A percentile compares a stretch with the other conserved stretches of the same genome.
Conservation (phyloP, 2,888 invertebrate genomes). For the Rhorus exstirpatorius region DNA sequence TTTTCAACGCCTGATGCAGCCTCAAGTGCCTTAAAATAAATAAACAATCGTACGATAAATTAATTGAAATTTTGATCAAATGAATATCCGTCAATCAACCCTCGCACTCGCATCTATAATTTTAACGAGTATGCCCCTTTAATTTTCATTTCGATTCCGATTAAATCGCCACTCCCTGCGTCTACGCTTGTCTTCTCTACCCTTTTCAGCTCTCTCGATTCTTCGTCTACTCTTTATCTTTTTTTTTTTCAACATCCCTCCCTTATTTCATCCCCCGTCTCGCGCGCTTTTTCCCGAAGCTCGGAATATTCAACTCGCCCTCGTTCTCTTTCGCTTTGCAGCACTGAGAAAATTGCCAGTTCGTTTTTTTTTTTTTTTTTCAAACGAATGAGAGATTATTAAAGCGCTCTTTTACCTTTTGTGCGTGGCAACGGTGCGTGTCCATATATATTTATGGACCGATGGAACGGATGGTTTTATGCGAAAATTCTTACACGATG, state of each 20-base stretch:
- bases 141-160: constrained; percentile 57
- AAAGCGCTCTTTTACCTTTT: constrained; percentile 5
- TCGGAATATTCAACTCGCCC: constrained; percentile 48
- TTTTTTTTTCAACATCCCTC: constrained; percentile 10
- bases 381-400: constrained; percentile 62
- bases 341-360: constrained; percentile 62
- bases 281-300: constrained; percentile 22
- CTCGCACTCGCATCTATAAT: constrained; percentile 33
- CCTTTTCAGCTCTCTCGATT: constrained; percentile 15
- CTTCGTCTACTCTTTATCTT: not conserved
- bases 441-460: too few relatives aligned
- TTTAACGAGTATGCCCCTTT: constrained; percentile 49
- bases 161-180: constrained; percentile 51
- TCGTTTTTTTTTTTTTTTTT: constrained; percentile 22
- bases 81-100: constrained; percentile 30
- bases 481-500: not conserved
- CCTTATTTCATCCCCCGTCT: constrained; percentile 14
- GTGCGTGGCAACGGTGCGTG: constrained; percentile 16
- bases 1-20: not conserved
- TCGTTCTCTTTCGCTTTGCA: constrained; percentile 9
- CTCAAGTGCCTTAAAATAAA: not conserved
- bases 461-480: not conserved
- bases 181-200: constrained; percentile 6
- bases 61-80: constrained; percentile 53
- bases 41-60: constrained; percentile 36